phyloP scores from a whole-genome alignment of 2,797 vertebrate genomes.

The Lagocephalus sceleratus region DNA sequence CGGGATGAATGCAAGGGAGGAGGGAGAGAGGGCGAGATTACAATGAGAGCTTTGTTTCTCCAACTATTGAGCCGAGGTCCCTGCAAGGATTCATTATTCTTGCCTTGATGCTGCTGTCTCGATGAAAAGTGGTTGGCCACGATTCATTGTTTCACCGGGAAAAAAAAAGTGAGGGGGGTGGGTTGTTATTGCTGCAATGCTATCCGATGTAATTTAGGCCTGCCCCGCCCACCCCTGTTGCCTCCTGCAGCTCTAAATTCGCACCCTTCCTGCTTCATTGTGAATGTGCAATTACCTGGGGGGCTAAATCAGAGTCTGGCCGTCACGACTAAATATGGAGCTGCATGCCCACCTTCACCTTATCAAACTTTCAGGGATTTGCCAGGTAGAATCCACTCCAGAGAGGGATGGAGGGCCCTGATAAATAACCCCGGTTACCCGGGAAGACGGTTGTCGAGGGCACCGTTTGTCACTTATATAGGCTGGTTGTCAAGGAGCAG shows the following conservation, averaged over 20 bases:
- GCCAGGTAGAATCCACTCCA: conserved; percentile 38
- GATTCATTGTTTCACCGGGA: conserved; percentile 65
- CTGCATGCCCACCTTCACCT: conserved; percentile 47
- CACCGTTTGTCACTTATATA: conserved; percentile 66
- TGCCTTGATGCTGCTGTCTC: conserved; percentile 70
- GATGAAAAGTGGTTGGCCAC: conserved; percentile 59
- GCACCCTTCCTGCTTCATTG: conserved; percentile 36
- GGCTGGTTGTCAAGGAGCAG: conserved; percentile 65
- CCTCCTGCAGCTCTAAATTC: conserved; percentile 35
- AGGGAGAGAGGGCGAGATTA: conserved; percentile 57
- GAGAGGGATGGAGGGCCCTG: conserved; percentile 38
- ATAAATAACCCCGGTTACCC: conserved; percentile 53
- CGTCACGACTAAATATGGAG: conserved; percentile 59
- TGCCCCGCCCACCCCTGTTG: background rate
- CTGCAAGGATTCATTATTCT: conserved; percentile 72
- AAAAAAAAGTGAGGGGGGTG: conserved; percentile 34
- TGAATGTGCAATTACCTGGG: conserved; percentile 58
- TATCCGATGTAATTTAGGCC: conserved; percentile 64
- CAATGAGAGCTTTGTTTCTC: conserved; percentile 71
- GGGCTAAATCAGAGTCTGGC: conserved; percentile 59
- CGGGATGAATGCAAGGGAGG: conserved; percentile 56
- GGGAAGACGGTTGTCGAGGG: conserved; percentile 44
- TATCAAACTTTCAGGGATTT: conserved; percentile 57
- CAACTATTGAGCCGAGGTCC: conserved; percentile 61
- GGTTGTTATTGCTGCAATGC: conserved; percentile 51